Base-by-base conservation (phyloP, 2,113 vertebrate genomes). In the Erythrocercus mccallii region DNA sequence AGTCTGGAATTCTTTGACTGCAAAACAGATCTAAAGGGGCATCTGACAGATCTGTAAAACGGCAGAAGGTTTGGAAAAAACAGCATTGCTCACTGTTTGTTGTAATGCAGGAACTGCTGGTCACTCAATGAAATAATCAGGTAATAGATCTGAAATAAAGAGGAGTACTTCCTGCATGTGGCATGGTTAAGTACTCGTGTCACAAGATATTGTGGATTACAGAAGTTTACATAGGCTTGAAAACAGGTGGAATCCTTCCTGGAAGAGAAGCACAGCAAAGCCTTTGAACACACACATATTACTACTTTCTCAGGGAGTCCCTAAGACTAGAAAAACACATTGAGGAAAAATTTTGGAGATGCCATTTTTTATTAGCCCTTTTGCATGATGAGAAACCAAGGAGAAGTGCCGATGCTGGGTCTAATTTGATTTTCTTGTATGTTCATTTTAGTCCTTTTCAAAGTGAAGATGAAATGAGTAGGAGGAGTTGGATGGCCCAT, bases 381-480 rank as follows among this genome's bases (percentile, higher is more conserved):
- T 19, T 50, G 20, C 9, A 8, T 30, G 0, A 37, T 31, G 15
- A 92, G 23, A 81, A 88, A 66, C 6, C 22, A 57, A 80, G 17
- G 4, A 91, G 17, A 6, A 68, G 37, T 8, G 40, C 7, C 1
- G 1, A 57, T 1, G 2, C 3, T 19, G 10, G 15, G 17, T 19
- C 7, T 73, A 62, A 77, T 73, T 31, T 70, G 27, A 27, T 79
- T 40, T 66, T 73, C 47, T 28, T 66, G 31, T 69, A 22, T 45
- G 33, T 30, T 92, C 33, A 5, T 5, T 24, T 76, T 7, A 44
- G 17, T 18, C 20, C 20, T 66, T 91, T 70, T 61, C 37, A 30
- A 86, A 84, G 18, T 25, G 13, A 89, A 90, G 16, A 50, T 47
- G 7, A 40, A 82, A 62, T 38, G 42, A 57, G 15, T 33, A 27